Base-by-base conservation (phyloP, 2,113 vertebrate species). In the Pristiophorus japonicus region DNA sequence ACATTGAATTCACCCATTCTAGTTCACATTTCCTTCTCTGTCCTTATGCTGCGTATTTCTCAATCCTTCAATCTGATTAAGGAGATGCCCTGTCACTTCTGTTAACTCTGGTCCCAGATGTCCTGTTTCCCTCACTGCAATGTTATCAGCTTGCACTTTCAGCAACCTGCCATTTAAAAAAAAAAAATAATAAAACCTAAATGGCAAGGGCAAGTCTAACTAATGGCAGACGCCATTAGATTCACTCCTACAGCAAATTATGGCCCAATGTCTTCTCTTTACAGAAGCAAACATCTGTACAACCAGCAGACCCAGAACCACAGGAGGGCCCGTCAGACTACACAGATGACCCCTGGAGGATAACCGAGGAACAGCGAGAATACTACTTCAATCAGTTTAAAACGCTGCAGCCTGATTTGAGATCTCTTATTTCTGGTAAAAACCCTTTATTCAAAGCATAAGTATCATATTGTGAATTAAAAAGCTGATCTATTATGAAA, bases 351-450 rank as follows among this genome's bases (percentile, higher is more conserved):
- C 98, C 98, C 96, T 99, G 99, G 99, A 98, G 98, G 97, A 99
- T 99, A 97, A 99, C 99, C 0, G 98, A 98, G 96, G 99, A 99
- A 97, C 99, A 99, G 97, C 97, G 98, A 85, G 98, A 99, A 90
- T 99, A 99, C 96, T 99, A 99, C 96, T 97, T 98, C 27, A 98
- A 98, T 96, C 99, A 99, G 96, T 99, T 99, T 96, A 98, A 96
- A 96, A 98, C 97, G 93, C 97, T 99, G 67, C 99, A 99, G 97
- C 98, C 98, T 0, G 98, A 99, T 96, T 97, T 99, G 18, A 98
- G 97, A 0, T 98, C 98, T 92, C 98, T 98, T 94, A 98, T 99
- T 97, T 98, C 99, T 96, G 99, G 99, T 99, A 97, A 96, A 30
- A 90, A 42, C 10, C 38, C 14, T 95, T 66, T 11, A 65, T 94